Evolutionary conservation across 1,140 invertebrate species (phyloP).

Genomic region (Rhopalosiphum padi): DNA sequence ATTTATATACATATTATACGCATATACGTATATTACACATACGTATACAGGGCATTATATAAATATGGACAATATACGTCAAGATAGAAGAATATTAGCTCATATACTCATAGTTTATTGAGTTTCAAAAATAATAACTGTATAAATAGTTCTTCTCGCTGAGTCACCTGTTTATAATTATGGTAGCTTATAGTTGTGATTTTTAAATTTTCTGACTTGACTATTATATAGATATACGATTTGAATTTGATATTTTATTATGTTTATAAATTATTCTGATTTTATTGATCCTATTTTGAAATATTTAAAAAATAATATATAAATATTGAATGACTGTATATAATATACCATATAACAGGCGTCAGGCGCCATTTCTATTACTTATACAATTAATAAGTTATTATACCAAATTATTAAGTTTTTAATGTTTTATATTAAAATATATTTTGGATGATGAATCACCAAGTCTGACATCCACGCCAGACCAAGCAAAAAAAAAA

Average conservation of each 20-base stretch:
- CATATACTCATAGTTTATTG: neutral
- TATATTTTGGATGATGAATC: neutral
- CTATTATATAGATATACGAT: neutral
- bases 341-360: too few relatives aligned
- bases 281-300: neutral
- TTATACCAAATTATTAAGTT: neutral
- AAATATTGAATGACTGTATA: too few relatives aligned
- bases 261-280: neutral
- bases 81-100: neutral
- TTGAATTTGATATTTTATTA: neutral
- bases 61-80: neutral
- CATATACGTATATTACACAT: neutral
- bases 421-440: neutral
- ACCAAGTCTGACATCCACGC: neutral
- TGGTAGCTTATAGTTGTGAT: neutral
- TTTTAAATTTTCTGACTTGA: neutral
- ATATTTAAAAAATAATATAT: neutral
- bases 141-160: neutral
- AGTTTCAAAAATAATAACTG: neutral
- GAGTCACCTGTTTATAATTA: neutral
- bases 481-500: neutral
- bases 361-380: too few relatives aligned
- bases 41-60: neutral
- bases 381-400: too few relatives aligned
- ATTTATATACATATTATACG: neutral